Evolutionary conservation across 2,888 invertebrate species (phyloP), one percentile per base, ranked within the genome.

Genomic region (Chesias legatella): DNA sequence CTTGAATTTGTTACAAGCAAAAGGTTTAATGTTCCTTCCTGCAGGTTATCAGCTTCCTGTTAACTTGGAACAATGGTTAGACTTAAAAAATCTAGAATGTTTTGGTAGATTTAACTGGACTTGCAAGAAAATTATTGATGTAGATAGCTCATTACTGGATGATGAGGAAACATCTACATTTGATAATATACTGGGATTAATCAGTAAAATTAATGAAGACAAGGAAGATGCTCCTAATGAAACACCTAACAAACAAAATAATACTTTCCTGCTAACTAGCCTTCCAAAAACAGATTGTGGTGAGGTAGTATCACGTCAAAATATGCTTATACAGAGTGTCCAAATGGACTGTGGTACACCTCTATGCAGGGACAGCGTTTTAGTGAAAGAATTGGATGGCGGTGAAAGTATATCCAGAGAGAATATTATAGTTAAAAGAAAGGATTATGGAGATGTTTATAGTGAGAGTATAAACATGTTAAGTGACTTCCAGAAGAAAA

Each of bases 21-120:
- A 88, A 50, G 91, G 91, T 4, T 36, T 84, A 9, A 36, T 63
- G 20, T 90, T 91, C 76, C 67, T 91, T 38, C 88, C 90, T 6
- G 33, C 61, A 3, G 56, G 70, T 27, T 89, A 85, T 60, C 47
- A 54, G 33, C 66, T 91, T 21, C 90, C 91, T 23, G 25, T 44
- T 30, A 65, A 90, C 63, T 68, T 91, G 25, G 70, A 71, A 40
- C 43, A 63, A 26, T 91, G 90, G 90, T 56, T 91, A 7, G 75
- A 84, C 48, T 58, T 90, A 11, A 71, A 85, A 31, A 82, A 88
- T 70, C 51, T 89, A 34, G 80, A 89, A 46, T 65, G 77, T 35
- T 67, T 67, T 56, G 81, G 84, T 5, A 73, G 73, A 50, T 73
- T 79, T 48, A 58, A 78, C 28, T 88, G 88, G 88, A 53, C 72